These are phyloP conservation scores for Nasonia oneida DNA, from an alignment of 2,888 invertebrate species.

Conservation along the genomic window DNA sequence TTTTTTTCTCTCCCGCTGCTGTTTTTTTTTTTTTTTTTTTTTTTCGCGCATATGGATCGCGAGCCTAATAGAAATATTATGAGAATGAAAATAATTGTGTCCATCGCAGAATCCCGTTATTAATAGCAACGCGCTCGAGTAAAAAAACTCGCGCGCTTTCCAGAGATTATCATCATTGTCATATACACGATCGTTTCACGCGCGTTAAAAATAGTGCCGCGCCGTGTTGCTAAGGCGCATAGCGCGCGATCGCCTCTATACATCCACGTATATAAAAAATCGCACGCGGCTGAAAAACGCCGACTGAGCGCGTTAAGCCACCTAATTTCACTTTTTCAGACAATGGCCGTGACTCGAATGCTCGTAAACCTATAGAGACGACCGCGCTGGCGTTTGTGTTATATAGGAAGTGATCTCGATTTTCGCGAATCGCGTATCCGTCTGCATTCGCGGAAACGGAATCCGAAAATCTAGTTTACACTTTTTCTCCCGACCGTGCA, in stretches of 20 bases:
- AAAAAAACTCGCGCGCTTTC: not conserved
- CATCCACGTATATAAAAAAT: not conserved
- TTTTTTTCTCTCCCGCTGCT: not conserved
- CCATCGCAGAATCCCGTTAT: too few relatives aligned
- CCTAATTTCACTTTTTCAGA: conserved; percentile 62
- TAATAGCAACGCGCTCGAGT: not conserved
- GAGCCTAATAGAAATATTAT: not conserved
- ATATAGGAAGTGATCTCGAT: conserved; percentile 33
- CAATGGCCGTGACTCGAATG: conserved; percentile 60
- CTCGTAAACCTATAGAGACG: conserved; percentile 22
- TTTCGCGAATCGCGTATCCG: too few relatives aligned
- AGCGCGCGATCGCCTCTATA: not conserved
- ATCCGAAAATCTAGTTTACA: conserved; percentile 42
- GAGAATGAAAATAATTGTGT: not conserved
- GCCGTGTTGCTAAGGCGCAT: too few relatives aligned
- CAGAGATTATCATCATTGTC: not conserved
- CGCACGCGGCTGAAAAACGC: conserved; percentile 35
- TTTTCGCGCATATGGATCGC: not conserved
- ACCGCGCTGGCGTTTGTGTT: not conserved
- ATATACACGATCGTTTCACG: not conserved
- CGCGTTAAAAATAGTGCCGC: conserved; percentile 48
- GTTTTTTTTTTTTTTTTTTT: not conserved
- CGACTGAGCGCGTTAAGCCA: not conserved
- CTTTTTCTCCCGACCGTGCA: not conserved
- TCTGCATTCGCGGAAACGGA: conserved; percentile 16